Evolutionary conservation across 1,140 invertebrate species (phyloP).

Genomic region (Hermatobates lingyangjiaoensis): DNA sequence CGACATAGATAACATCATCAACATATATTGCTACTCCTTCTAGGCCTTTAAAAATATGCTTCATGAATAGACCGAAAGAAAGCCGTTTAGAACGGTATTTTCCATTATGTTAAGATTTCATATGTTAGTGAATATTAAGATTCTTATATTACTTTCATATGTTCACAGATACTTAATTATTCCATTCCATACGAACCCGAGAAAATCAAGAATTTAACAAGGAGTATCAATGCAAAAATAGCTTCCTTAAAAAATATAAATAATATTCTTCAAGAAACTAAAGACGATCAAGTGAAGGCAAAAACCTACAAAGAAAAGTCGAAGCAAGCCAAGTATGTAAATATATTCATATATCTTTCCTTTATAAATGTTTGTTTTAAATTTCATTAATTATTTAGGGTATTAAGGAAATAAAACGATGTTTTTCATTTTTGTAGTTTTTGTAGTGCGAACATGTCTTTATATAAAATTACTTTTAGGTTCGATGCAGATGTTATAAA

Average conservation of each 20-base stretch:
- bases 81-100: too few species aligned
- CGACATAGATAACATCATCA: too few species aligned
- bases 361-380: not conserved
- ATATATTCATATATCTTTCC: not conserved
- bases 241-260: slow-evolving; percentile 75
- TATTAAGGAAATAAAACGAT: not conserved
- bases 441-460: not conserved
- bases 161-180: too few species aligned
- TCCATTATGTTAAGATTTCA: too few species aligned
- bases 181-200: slow-evolving; percentile 56
- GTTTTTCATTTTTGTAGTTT: slow-evolving; percentile 1
- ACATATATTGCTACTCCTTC: too few species aligned
- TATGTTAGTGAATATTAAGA: too few species aligned
- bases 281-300: slow-evolving; percentile 51
- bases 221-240: slow-evolving; percentile 69
- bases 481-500: slow-evolving; percentile 31
- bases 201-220: slow-evolving; percentile 64
- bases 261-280: slow-evolving; percentile 67
- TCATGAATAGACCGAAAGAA: too few species aligned
- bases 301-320: slow-evolving; percentile 54
- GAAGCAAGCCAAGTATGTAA: slow-evolving; percentile 47
- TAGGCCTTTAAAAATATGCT: too few species aligned
- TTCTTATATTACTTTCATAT: too few species aligned
- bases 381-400: not conserved
- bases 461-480: slow-evolving; percentile 19